Evolutionary conservation across 2,888 invertebrate species (phyloP), one percentile per base, ranked within the genome.

Genomic region (Eugnorisma glareosa): DNA sequence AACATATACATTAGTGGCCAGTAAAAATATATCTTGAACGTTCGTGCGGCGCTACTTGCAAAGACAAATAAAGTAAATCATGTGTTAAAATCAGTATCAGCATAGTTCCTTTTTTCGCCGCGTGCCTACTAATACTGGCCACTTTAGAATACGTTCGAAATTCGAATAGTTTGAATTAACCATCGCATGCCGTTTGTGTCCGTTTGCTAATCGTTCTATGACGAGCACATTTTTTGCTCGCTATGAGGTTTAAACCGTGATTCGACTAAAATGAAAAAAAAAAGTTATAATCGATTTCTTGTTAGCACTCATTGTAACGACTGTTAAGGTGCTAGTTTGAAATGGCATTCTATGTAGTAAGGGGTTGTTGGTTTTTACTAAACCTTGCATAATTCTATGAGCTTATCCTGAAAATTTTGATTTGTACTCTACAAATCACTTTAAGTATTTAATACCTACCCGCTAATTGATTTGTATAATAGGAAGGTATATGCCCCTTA

Each of bases 171-270:
- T 81, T 54, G 68, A 72, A 71, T 69, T 67, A 73, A 74, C 48
- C 40, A 89, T 89, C 85, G 82, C 86, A 82, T 82, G 88, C 85
- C 83, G 74, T 83, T 86, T 87, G 86, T 84, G 76, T 84, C 86
- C 77, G 86, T 85, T 89, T 89, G 91, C 91, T 94, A 94, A 94
- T 94, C 92, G 91, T 88, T 88, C 89, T 89, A 93, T 93, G 94
- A 94, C 94, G 91, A 84, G 92, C 91, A 84, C 81, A 87, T 94
- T 95, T 95, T 95, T 95, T 94, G 90, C 88, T 89, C 78, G 67
- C 59, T 90, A 89, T 88, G 91, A 89, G 90, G 91, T 90, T 90
- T 87, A 90, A 90, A 89, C 89, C 86, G 89, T 91, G 92, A 76
- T 87, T 82, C 64, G 73, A 28, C 21, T 89, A 90, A 88, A 91